These are phyloP conservation scores for Seira sanloemensis DNA, from an alignment of 2,888 invertebrate species.

Conservation along the genomic window DNA sequence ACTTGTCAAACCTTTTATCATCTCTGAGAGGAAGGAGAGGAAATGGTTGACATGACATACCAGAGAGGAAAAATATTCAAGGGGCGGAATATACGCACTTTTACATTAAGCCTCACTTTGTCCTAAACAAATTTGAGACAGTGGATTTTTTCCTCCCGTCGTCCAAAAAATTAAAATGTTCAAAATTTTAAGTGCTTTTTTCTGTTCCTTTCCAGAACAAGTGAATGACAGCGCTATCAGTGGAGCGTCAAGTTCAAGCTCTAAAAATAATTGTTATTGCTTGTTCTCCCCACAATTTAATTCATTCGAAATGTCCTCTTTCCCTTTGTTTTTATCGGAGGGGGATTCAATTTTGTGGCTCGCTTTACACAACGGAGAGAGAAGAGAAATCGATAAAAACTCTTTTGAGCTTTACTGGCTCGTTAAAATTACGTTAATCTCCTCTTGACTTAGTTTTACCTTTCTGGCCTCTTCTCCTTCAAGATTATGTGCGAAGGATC, in stretches of 20 bases:
- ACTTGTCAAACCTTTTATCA: neutral
- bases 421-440: slow-evolving; percentile 48
- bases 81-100: neutral
- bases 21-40: neutral
- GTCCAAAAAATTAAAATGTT: neutral
- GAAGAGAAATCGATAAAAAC: neutral
- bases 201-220: neutral
- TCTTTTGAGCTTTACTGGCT: neutral
- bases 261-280: slow-evolving; percentile 1
- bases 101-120: no score
- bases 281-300: slow-evolving; percentile 4
- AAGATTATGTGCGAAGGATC: neutral
- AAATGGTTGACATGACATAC: neutral
- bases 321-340: neutral
- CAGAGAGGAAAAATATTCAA: neutral
- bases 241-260: neutral
- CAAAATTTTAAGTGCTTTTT: neutral
- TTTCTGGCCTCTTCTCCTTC: neutral
- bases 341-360: neutral
- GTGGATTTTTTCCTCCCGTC: neutral
- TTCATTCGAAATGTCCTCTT: neutral
- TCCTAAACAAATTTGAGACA: neutral
- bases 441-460: neutral
- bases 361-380: neutral
- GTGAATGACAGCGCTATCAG: neutral